Evolutionary conservation across 2,113 vertebrate genomes (phyloP).

Genomic region (Coptodon rendalli): DNA sequence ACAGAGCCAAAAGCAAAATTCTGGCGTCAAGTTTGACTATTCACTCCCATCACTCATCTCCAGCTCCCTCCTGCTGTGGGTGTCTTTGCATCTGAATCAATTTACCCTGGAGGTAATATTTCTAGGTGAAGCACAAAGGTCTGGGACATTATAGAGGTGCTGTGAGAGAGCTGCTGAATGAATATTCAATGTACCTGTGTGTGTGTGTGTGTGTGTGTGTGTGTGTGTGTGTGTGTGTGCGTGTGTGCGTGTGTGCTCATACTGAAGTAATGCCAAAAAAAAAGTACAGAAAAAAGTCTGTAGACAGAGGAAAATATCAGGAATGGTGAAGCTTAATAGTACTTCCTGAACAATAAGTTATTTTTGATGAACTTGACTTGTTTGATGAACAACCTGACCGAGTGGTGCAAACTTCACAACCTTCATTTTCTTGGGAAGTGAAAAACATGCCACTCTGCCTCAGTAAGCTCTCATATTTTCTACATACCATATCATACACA

Average conservation of each 20-base stretch:
- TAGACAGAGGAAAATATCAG: neutral
- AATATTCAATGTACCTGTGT: neutral
- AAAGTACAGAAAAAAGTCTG: neutral
- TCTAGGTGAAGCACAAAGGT: conserved; percentile 21
- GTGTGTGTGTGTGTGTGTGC: neutral
- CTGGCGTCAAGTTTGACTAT: conserved; percentile 19
- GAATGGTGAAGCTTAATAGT: neutral
- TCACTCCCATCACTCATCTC: conserved; percentile 13
- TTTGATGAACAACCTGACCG: neutral
- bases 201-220: neutral
- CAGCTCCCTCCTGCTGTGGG: neutral
- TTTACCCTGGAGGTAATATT: conserved; percentile 7
- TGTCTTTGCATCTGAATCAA: conserved; percentile 23
- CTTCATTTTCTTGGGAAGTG: neutral
- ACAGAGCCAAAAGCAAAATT: conserved; percentile 21
- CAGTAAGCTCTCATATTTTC: neutral
- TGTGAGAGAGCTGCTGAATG: neutral
- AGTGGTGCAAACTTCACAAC: neutral
- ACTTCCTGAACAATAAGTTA: neutral
- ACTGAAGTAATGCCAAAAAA: neutral
- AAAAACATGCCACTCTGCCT: neutral
- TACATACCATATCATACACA: neutral
- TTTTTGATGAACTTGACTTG: neutral
- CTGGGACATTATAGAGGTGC: neutral
- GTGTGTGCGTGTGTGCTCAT: neutral